A percentile compares a stretch with the other conserved stretches of the same genome.
These are phyloP conservation scores for Drosophila insularis DNA, from an alignment of 1,140 invertebrate species.

Conservation along the genomic window DNA sequence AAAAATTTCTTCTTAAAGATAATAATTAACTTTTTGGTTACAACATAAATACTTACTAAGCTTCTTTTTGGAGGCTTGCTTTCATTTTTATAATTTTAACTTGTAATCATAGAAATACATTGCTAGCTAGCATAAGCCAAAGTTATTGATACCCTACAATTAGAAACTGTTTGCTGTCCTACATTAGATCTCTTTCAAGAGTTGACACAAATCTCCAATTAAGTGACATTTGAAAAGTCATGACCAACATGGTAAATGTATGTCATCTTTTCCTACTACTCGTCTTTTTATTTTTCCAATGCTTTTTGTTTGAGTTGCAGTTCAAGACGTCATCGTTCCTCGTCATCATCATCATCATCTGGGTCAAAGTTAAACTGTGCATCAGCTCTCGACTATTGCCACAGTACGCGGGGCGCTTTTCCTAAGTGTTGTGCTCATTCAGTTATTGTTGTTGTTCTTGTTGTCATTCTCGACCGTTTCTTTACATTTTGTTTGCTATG, in stretches of 20 bases:
- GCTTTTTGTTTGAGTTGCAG: constrained; percentile 47
- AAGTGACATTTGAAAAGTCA: constrained; percentile 67
- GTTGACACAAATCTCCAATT: constrained; percentile 53
- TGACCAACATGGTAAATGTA: constrained; percentile 42
- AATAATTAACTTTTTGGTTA: too few species aligned
- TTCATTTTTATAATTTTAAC: not conserved
- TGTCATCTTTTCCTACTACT: constrained; percentile 49
- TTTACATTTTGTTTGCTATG: not conserved
- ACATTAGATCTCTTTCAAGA: not conserved
- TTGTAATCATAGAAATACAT: not conserved
- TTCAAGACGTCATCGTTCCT: constrained; percentile 28
- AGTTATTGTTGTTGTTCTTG: constrained; percentile 34
- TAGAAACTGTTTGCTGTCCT: not conserved
- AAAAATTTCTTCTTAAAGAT: too few species aligned
- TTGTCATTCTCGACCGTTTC: not conserved
- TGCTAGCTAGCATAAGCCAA: not conserved
- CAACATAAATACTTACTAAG: too few species aligned
- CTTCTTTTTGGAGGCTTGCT: not conserved
- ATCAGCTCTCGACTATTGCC: constrained; percentile 22
- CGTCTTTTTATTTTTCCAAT: constrained; percentile 17
- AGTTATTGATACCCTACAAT: not conserved
- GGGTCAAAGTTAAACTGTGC: constrained; percentile 71
- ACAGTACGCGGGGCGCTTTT: constrained; percentile 47
- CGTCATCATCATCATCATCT: constrained; percentile 42
- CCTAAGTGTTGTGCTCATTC: constrained; percentile 60